Evolutionary conservation across 2,113 vertebrate genomes (phyloP).

Genomic region (Centropus unirufus): DNA sequence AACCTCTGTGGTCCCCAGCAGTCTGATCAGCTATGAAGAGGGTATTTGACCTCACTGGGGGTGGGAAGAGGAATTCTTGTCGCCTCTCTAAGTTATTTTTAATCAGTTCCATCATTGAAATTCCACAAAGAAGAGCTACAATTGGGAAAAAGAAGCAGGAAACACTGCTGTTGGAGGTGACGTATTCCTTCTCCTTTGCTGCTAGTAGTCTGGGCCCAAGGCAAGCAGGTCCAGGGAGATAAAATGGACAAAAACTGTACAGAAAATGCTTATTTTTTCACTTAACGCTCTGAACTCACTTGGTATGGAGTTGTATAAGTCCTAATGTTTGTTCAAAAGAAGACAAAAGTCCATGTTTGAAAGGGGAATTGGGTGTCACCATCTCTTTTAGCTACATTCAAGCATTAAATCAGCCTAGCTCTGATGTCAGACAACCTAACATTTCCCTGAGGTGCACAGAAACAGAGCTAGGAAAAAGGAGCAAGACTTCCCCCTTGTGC

Average conservation of each 20-base stretch:
- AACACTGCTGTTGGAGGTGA: not conserved
- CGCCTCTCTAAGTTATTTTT: not conserved
- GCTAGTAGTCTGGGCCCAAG: not conserved
- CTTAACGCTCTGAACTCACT: not conserved
- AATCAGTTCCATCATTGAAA: not conserved
- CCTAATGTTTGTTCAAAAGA: not conserved
- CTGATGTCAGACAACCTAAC: not conserved
- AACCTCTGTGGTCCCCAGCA: not conserved
- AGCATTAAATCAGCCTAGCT: not conserved
- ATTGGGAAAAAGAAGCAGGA: not conserved
- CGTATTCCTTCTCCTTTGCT: not conserved
- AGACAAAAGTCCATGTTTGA: not conserved
- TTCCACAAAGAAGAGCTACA: not conserved
- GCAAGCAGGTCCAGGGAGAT: not conserved
- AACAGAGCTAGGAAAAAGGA: slow-evolving; percentile 25
- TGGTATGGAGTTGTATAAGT: not conserved
- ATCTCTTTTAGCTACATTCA: not conserved
- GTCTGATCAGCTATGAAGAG: not conserved
- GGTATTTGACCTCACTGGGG: not conserved
- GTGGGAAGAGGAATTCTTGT: not conserved
- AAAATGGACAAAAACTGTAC: not conserved
- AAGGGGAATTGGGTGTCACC: not conserved
- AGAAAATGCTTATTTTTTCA: not conserved
- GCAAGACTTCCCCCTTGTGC: slow-evolving; percentile 60
- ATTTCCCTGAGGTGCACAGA: not conserved